Base-by-base conservation (phyloP, 92 coral and sea anemone species). In the Muricea muricata region DNA sequence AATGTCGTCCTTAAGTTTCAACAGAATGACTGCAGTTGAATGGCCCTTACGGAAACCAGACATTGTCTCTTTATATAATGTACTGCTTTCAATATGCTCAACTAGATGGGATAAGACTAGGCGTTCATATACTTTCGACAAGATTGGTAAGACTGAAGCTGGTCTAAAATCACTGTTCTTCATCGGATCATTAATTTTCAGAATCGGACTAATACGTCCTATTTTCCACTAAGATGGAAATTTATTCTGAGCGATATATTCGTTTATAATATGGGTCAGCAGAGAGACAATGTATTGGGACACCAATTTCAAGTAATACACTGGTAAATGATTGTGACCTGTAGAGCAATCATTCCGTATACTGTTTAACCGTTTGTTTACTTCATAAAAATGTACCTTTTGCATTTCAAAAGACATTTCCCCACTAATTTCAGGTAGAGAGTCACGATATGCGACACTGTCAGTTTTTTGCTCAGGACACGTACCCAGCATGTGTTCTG, bases 321-420 rank as follows among this genome's bases (percentile, higher is more conserved):
- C 65, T 5, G 65, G 65, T 55, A 55, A 9, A 10, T 55, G 65
- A 21, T 55, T 21, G 25, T 9, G 6, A 10, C 65, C 65, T 21
- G 65, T 21, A 9, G 65, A 54, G 32, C 33, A 48, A 55, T 65
- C 67, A 18, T n/a, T 18, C 52, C 71, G 41, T 42, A 33, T 60
- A 57, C 47, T 58, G 23, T 79, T 48, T 33, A 54, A 32, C 65
- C 24, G 35, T 60, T 79, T 79, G 52, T n/a, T n/a, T n/a, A n/a
- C n/a, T n/a, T n/a, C n/a, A n/a, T n/a, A n/a, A n/a, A n/a, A n/a
- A n/a, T n/a, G n/a, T n/a, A n/a, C n/a, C n/a, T n/a, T n/a, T n/a
- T n/a, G n/a, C n/a, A n/a, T n/a, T n/a, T n/a, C n/a, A 58, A 70
- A 70, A 76, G 8, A 42, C 50, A 72, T 48, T 69, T 80, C 14